A percentile compares a stretch with the other conserved stretches of the same genome.
Conservation (phyloP, 2,888 invertebrate genomes). For the Rhaphigaster nebulosa region DNA sequence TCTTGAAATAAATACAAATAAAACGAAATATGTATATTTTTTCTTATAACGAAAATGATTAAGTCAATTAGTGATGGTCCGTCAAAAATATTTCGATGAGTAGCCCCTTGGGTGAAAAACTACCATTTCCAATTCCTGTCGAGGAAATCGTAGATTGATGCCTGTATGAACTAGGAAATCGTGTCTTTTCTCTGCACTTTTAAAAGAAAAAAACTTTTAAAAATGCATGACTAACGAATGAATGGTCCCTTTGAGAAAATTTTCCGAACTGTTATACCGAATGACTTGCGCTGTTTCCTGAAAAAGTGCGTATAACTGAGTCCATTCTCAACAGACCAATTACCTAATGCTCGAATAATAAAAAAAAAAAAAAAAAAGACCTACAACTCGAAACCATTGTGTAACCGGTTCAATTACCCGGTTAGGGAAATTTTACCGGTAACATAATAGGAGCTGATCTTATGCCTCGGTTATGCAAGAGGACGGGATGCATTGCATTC, state of each 20-base stretch:
- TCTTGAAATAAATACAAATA: too few species aligned
- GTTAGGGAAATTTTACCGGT: neutral
- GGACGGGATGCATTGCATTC: neutral
- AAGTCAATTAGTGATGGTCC: too few species aligned
- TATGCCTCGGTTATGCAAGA: neutral
- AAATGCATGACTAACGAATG: neutral
- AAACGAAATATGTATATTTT: too few species aligned
- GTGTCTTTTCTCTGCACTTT: too few species aligned
- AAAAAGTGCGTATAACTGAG: neutral
- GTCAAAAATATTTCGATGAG: too few species aligned
- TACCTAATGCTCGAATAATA: neutral
- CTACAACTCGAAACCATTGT: neutral
- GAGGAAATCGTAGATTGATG: too few species aligned
- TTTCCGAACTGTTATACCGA: neutral
- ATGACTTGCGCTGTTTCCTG: neutral
- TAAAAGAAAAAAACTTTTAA: neutral
- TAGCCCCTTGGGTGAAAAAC: too few species aligned
- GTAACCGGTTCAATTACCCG: neutral
- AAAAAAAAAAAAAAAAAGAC: neutral
- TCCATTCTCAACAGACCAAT: neutral
- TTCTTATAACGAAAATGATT: too few species aligned
- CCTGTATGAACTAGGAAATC: too few species aligned
- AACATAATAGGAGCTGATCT: neutral
- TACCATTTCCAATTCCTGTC: too few species aligned
- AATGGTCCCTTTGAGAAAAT: neutral